Conservation (phyloP, 1,140 invertebrate genomes). For the Calliopsis andreniformis region DNA sequence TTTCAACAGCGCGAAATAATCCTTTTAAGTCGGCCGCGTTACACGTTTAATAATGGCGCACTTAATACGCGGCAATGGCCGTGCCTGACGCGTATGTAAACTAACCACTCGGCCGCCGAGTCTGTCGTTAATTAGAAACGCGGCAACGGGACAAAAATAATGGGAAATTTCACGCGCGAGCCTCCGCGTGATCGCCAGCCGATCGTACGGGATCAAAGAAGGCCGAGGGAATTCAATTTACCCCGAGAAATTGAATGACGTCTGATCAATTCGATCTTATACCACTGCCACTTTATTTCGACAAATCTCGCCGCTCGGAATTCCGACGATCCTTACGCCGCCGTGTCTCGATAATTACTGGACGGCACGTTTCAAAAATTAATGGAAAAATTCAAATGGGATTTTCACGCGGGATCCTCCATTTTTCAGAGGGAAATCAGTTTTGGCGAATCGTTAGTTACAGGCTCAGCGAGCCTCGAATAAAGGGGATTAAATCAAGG, state of each 20-base stretch:
- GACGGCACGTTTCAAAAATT: no score
- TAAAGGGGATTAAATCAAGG: no score
- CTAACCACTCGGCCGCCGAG: conserved; percentile 41
- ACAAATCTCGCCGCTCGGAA: neutral
- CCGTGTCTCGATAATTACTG: no score
- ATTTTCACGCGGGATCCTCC: no score
- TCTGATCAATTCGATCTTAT: neutral
- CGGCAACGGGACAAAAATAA: neutral
- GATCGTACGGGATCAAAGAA: neutral
- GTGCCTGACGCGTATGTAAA: conserved; percentile 51
- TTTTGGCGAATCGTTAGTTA: no score
- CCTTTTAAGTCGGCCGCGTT: conserved; percentile 22
- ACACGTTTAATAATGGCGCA: conserved; percentile 36
- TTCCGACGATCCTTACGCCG: neutral
- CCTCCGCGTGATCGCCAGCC: neutral
- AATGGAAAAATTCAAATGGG: no score
- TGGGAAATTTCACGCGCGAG: conserved; percentile 1
- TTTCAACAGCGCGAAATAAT: conserved; percentile 31
- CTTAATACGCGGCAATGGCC: conserved; percentile 49
- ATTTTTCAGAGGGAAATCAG: no score
- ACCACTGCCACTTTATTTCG: neutral
- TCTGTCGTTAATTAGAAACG: conserved; percentile 55
- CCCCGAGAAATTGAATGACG: neutral
- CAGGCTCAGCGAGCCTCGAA: no score
- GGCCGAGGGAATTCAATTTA: neutral